A percentile compares a stretch with the other conserved stretches of the same genome.
Evolutionary conservation across 2,888 invertebrate species (phyloP).

Genomic region (Rhabditophanes sp.): DNA sequence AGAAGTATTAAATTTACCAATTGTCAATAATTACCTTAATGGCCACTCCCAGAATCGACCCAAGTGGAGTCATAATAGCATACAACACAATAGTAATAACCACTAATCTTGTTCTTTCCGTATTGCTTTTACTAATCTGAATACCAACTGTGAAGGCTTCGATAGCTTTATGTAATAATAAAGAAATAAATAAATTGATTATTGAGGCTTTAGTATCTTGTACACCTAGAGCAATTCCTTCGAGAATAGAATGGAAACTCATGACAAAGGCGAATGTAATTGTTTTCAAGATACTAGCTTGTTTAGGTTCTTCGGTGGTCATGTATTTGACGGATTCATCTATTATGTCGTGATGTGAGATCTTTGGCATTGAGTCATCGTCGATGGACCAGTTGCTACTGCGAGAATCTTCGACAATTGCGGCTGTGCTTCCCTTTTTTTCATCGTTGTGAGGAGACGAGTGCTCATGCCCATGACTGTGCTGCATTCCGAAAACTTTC

Average conservation of each 20-base stretch:
- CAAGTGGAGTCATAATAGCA: slow-evolving; percentile 58
- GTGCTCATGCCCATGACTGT: slow-evolving; percentile 16
- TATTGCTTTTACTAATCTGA: slow-evolving; percentile 33
- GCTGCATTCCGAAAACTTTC: slow-evolving; percentile 21
- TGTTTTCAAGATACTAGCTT: slow-evolving; percentile 26
- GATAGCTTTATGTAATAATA: slow-evolving; percentile 48
- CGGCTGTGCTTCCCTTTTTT: no score
- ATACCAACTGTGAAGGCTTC: slow-evolving; percentile 53
- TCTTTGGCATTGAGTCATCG: background rate
- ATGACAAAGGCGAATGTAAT: slow-evolving; percentile 43
- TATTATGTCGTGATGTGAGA: slow-evolving; percentile 13
- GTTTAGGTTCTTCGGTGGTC: slow-evolving; percentile 12
- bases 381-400: background rate
- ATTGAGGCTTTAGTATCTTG: slow-evolving; percentile 31
- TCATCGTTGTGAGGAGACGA: no score
- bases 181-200: slow-evolving; percentile 34
- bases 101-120: no score
- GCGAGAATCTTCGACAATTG: no score
- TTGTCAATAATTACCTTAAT: slow-evolving; percentile 7
- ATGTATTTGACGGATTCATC: slow-evolving; percentile 26
- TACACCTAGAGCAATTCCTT: slow-evolving; percentile 42
- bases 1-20: slow-evolving; percentile 2
- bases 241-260: slow-evolving; percentile 40
- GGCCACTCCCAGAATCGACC: slow-evolving; percentile 44
- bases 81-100: no score